Evolutionary conservation across 2,797 vertebrate species (phyloP), one percentile per base, ranked within the genome.

Genomic region (Tenualosa ilisha): DNA sequence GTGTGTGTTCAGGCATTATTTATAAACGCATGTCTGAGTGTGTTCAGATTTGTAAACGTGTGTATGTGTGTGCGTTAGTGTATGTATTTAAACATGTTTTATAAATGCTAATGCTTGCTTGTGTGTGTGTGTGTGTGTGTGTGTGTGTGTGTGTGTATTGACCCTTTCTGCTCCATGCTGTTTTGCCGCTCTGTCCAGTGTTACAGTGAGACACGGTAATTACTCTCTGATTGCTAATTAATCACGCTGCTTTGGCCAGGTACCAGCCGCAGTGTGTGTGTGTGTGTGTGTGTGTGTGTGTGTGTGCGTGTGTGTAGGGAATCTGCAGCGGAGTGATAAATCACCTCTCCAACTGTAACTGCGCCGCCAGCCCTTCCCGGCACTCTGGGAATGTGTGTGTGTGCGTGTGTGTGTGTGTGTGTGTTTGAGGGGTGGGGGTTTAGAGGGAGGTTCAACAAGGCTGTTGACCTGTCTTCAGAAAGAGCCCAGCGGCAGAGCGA

Each of bases 401-500:
- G 63, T 65, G 63, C 31, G 26, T 68, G 63, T 68, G 20, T 63
- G 59, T 24, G 59, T 24, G n/a, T 37, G 24, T 37, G 63, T 68
- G 63, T 68, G 63, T 31, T 24, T 68, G 46, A 7, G 51, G 51
- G 51, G 51, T 11, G 9, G 51, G 51, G 51, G 51, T 15, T 7
- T 15, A 15, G 51, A 11, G 51, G 51, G 51, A 15, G 51, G 51
- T 96, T 96, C 96, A 95, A 97, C 96, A 93, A 91, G 92, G 88
- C 92, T 93, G 91, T 94, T 95, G 94, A 95, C 95, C 96, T 90
- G 90, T 93, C 93, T 95, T 94, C 93, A 89, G 83, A 85, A 89
- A 91, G 90, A 91, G 90, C 86, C 93, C 92, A 92, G 90, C 91
- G 86, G 93, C 92, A 91, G 94, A 86, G 84, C 20, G 92, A 94